Percentiles rank a stretch among this genome's conserved stretches.
Evolutionary conservation across 2,888 invertebrate genomes (phyloP).

Genomic region (Troilus luridus): DNA sequence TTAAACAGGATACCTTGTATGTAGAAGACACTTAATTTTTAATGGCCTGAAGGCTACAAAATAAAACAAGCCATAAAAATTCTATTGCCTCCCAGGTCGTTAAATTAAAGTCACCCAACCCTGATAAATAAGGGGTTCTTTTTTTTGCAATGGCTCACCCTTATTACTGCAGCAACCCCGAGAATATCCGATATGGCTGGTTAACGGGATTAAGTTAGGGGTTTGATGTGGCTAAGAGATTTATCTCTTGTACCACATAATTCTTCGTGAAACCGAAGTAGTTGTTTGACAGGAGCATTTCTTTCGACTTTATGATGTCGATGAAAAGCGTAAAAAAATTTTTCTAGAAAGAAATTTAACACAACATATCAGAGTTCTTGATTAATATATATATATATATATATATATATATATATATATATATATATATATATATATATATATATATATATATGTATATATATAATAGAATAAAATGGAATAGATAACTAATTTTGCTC

Average conservation of each 20-base stretch:
- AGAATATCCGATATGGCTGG: not conserved
- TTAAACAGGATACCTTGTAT: not conserved
- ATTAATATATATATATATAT: no score
- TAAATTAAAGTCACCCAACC: not conserved
- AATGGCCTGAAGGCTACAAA: not conserved
- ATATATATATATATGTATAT: no score
- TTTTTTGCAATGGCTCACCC: not conserved
- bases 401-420: no score
- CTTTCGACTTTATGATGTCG: no score
- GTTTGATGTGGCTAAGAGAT: not conserved
- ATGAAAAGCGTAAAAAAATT: no score
- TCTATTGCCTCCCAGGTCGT: not conserved
- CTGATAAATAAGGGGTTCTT: not conserved
- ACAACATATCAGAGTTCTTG: no score
- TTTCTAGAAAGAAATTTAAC: no score
- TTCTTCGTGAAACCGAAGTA: no score
- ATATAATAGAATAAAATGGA: no score
- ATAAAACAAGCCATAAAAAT: constrained; percentile 8
- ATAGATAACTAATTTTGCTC: no score
- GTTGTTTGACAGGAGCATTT: no score
- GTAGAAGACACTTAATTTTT: not conserved
- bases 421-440: no score
- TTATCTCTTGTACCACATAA: not conserved
- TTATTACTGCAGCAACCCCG: not conserved
- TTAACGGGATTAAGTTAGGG: not conserved